phyloP scores from a whole-genome alignment of 2,888 invertebrate species.

The Catocala sponsa region DNA sequence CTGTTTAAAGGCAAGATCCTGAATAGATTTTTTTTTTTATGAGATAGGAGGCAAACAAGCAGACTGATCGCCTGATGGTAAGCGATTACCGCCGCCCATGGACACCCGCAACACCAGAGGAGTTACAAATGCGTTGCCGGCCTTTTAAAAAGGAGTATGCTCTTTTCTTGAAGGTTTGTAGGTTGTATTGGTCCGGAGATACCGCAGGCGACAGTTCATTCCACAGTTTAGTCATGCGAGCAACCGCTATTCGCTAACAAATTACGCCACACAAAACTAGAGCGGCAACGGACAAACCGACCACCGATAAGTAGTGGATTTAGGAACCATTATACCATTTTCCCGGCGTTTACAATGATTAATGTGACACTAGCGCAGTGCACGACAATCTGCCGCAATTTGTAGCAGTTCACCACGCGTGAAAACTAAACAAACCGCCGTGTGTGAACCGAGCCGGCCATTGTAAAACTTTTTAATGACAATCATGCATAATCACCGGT shows the following conservation, averaged over 20 bases:
- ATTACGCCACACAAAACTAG: constrained; percentile 51
- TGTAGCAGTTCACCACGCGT: constrained; percentile 52
- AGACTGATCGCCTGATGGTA: too few species aligned
- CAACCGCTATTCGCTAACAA: constrained; percentile 27
- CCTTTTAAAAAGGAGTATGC: too few species aligned
- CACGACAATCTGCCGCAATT: constrained; percentile 53
- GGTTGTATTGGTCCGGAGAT: too few species aligned
- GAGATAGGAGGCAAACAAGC: too few species aligned
- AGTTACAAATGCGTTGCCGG: too few species aligned
- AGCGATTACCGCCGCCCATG: too few species aligned
- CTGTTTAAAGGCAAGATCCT: too few species aligned
- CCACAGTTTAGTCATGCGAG: too few species aligned
- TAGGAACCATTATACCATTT: constrained; percentile 73
- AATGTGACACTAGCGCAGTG: constrained; percentile 58
- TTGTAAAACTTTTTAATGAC: constrained; percentile 47
- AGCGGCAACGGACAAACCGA: constrained; percentile 58
- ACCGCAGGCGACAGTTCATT: too few species aligned
- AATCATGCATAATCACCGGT: constrained; percentile 43
- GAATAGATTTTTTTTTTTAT: too few species aligned
- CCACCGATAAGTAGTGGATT: constrained; percentile 76
- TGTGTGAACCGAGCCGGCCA: constrained; percentile 50
- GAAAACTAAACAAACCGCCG: constrained; percentile 53
- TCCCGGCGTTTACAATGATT: constrained; percentile 73
- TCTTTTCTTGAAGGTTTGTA: too few species aligned
- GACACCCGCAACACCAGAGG: too few species aligned